Evolutionary conservation across 2,888 invertebrate genomes (phyloP).

Genomic region (Autographa gamma): DNA sequence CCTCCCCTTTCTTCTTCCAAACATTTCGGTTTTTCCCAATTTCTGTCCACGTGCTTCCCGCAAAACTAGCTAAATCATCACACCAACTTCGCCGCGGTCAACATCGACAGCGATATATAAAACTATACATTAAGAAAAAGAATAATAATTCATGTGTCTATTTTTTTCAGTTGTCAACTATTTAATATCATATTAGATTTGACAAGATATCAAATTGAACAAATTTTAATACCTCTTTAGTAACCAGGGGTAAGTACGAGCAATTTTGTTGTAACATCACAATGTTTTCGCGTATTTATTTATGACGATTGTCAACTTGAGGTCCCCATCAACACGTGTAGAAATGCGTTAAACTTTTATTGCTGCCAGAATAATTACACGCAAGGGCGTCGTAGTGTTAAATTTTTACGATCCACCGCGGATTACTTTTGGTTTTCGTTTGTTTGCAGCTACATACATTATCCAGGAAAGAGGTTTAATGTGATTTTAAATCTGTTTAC

Average conservation of each 20-base stretch:
- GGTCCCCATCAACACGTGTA: conserved; percentile 20
- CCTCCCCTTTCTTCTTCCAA: too few relatives aligned
- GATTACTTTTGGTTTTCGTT: conserved; percentile 47
- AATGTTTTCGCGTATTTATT: conserved; percentile 15
- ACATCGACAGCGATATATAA: too few relatives aligned
- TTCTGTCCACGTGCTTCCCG: too few relatives aligned
- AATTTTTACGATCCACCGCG: conserved; percentile 50
- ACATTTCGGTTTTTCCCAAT: too few relatives aligned
- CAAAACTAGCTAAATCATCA: too few relatives aligned
- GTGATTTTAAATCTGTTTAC: conserved; percentile 6
- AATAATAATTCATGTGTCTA: too few relatives aligned
- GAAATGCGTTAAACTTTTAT: conserved; percentile 45
- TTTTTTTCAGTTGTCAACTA: too few relatives aligned
- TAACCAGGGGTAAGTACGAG: not conserved
- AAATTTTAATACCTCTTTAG: too few relatives aligned
- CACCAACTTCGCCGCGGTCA: too few relatives aligned
- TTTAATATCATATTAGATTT: too few relatives aligned
- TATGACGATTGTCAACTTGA: conserved; percentile 15
- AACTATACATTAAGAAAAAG: too few relatives aligned
- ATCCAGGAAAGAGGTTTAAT: conserved; percentile 21
- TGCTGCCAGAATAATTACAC: conserved; percentile 44
- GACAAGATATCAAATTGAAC: too few relatives aligned
- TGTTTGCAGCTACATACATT: conserved; percentile 32
- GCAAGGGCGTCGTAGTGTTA: conserved; percentile 44
- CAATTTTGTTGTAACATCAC: not conserved